Base-by-base conservation (phyloP, 2,797 vertebrate genomes). In the Remorina albescens region DNA sequence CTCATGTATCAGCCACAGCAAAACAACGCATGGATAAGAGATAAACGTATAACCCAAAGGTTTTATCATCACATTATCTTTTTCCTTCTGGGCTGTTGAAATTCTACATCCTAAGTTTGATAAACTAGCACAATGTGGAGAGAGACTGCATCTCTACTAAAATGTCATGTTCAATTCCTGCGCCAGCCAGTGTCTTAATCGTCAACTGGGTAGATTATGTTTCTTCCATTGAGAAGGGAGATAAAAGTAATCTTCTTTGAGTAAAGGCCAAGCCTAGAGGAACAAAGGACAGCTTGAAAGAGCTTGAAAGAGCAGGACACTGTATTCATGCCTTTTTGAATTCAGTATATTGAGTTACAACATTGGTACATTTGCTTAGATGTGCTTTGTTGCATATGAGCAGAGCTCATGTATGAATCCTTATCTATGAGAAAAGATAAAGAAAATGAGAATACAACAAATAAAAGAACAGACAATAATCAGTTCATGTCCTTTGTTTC, bases 401-500 rank as follows among this genome's bases (percentile, higher is more conserved):
- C 44, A 51, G 15, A n/a, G 42, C 15, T 46, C 6, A 21, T 21
- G 25, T 30, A 55, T 13, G 2, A 18, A 7, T 42, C 26, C 23
- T 49, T 28, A 36, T 32, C 19, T 19, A 9, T 58, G 23, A 4
- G 12, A 55, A 46, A 65, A 28, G n/a, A n/a, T n/a, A n/a, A n/a
- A 26, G 34, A 36, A 36, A 2, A 36, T 8, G 34, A 36, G 8
- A 32, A 8, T 32, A 32, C 30, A 32, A 32, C 4, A 32, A 32
- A 32, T 32, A 32, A 10, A 34, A 3, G 30, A 30, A n/a, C 11
- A 19, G 13, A 7, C 6, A 19, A 8, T 21, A 59, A 39, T 65
- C 21, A 36, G 1, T 23, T 62, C 2, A 37, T 81, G 9, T 70
- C 12, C 8, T 82, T 68, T 75, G 1, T 85, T 88, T 8, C 87